Percentiles rank a stretch among this genome's conserved stretches.
phyloP scores from a whole-genome alignment of 2,113 vertebrate species.

The Gopherus evgoodei region DNA sequence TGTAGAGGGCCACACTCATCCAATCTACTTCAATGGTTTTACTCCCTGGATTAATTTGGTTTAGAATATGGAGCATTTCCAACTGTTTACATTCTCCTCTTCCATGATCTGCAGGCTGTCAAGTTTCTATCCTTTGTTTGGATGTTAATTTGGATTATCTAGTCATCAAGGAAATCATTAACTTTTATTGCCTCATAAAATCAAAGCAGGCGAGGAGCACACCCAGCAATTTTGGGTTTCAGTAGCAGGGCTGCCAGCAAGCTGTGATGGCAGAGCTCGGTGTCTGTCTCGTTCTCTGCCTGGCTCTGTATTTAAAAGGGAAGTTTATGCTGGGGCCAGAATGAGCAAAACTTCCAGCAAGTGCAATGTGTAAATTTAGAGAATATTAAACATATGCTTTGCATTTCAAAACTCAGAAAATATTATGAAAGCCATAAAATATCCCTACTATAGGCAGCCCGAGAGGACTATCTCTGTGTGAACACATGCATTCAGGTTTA shows the following conservation, averaged over 20 bases:
- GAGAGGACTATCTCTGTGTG: constrained; percentile 56
- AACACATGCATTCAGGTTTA: constrained; percentile 41
- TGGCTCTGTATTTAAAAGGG: neutral
- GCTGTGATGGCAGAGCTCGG: neutral
- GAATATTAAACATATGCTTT: constrained; percentile 73
- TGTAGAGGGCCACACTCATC: fast-evolving
- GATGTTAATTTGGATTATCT: constrained; percentile 45
- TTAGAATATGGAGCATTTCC: neutral
- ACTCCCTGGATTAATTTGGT: neutral
- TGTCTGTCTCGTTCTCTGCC: neutral
- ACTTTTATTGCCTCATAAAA: constrained; percentile 50
- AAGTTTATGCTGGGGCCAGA: neutral
- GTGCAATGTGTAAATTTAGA: constrained; percentile 64
- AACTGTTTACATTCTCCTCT: neutral
- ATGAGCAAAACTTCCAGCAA: constrained; percentile 37
- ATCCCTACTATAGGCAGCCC: constrained; percentile 36
- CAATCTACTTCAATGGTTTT: neutral
- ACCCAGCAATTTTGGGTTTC: neutral
- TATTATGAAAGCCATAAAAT: constrained; percentile 74
- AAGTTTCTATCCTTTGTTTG: constrained; percentile 8
- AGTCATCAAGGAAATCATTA: constrained; percentile 64
- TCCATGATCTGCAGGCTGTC: neutral
- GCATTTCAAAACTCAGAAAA: constrained; percentile 63
- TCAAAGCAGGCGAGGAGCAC: neutral
- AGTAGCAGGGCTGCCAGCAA: neutral